Percentiles rank a stretch among this genome's conserved stretches.
These are phyloP conservation scores for Cephonodes hylas DNA, from an alignment of 2,888 invertebrate genomes.

Conservation along the genomic window DNA sequence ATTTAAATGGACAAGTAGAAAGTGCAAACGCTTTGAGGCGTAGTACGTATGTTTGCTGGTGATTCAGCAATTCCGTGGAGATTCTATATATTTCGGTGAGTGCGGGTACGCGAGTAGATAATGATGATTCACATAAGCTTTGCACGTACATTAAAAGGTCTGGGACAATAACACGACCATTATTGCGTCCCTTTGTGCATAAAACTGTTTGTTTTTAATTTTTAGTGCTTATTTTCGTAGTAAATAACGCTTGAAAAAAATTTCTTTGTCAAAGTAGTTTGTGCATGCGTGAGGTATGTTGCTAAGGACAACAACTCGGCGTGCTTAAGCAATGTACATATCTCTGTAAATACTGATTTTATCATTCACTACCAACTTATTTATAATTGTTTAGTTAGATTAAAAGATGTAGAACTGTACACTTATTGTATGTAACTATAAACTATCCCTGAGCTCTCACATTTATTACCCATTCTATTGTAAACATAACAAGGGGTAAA, in stretches of 20 bases:
- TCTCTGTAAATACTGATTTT: not conserved
- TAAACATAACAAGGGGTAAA: too few relatives aligned
- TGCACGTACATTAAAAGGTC: slow-evolving; percentile 22
- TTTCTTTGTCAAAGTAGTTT: not conserved
- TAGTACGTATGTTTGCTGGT: slow-evolving; percentile 52
- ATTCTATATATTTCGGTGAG: slow-evolving; percentile 67
- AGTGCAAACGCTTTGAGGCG: slow-evolving; percentile 57
- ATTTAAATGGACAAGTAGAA: slow-evolving; percentile 57
- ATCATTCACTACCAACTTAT: too few relatives aligned
- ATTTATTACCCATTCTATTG: too few relatives aligned
- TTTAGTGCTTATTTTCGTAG: slow-evolving; percentile 11
- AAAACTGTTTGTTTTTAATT: slow-evolving; percentile 10
- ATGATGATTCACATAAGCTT: slow-evolving; percentile 65
- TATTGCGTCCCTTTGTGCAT: slow-evolving; percentile 13
- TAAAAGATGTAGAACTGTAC: too few relatives aligned
- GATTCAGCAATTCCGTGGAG: slow-evolving; percentile 48
- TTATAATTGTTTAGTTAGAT: too few relatives aligned
- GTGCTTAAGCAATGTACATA: not conserved
- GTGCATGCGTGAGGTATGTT: not conserved
- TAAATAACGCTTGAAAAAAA: not conserved
- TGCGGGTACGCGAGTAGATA: slow-evolving; percentile 53
- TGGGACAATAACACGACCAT: slow-evolving; percentile 6
- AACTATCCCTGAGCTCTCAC: too few relatives aligned
- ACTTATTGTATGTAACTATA: too few relatives aligned
- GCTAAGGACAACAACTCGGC: not conserved